Conservation (phyloP, 2,113 vertebrate species). For the Osmerus eperlanus region DNA sequence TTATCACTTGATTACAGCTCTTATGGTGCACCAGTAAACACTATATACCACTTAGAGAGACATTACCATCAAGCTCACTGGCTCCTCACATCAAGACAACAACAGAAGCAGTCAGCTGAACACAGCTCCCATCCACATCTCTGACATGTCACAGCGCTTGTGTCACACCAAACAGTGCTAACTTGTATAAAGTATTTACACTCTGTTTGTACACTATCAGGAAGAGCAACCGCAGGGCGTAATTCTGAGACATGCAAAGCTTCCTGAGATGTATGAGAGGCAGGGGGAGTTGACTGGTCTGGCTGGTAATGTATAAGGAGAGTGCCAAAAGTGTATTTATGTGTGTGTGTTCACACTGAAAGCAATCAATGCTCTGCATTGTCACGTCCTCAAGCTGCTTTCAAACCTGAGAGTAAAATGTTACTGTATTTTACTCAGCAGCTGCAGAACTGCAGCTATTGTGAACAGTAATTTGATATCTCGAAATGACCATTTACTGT, state of each 20-base stretch:
- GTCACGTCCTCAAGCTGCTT: conserved; percentile 2
- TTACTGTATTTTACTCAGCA: not conserved
- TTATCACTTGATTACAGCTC: conserved; percentile 33
- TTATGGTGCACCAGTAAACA: conserved; percentile 43
- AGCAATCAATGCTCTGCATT: not conserved
- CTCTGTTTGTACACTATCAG: conserved; percentile 27
- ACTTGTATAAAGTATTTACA: conserved; percentile 42
- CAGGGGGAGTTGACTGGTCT: not conserved
- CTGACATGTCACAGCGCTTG: conserved; percentile 30
- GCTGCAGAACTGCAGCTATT: too few species aligned
- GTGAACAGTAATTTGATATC: too few species aligned
- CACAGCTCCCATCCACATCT: conserved; percentile 36
- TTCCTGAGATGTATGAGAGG: conserved; percentile 18
- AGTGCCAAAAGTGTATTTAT: not conserved
- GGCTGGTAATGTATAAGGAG: too few species aligned
- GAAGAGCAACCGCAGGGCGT: conserved; percentile 8
- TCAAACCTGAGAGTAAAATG: not conserved
- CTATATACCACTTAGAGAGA: conserved; percentile 50
- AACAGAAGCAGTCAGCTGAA: conserved; percentile 44
- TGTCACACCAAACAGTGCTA: conserved; percentile 38
- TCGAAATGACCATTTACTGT: not conserved
- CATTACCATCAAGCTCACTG: conserved; percentile 31
- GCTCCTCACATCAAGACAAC: conserved; percentile 29
- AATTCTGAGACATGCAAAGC: conserved; percentile 19
- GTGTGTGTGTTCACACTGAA: not conserved